Base-by-base conservation (phyloP, 2,888 invertebrate genomes). In the Linnaemya vulpina region DNA sequence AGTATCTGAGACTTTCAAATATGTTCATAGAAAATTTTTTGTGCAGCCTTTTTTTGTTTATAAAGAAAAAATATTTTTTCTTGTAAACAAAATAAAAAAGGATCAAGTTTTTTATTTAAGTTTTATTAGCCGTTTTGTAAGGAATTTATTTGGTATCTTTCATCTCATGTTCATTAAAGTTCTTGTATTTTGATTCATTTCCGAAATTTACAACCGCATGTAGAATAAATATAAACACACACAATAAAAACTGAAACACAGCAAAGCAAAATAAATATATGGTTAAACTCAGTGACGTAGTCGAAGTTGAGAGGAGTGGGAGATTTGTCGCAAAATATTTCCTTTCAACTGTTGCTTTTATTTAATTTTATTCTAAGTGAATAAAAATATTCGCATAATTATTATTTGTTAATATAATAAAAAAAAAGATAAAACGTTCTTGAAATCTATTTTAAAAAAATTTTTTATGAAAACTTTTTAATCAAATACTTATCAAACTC, bases 201-300 rank as follows among this genome's bases (percentile, higher is more conserved):
- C 84, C 84, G 81, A 81, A 84, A 84, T 84, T 84, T 73, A 77
- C 74, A 74, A 82, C 84, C 78, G 70, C 84, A 84, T 73, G 30
- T 76, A 55, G 68, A 77, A 82, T 82, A 85, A 78, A 82, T 74
- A 84, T 63, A 53, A 62, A 30, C 30, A 53, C 68, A 30, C 30
- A 53, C 68, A 84, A 67, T 58, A 11, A 35, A 75, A 35, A 30
- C 8, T 17, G 13, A 67, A 70, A 62, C 53, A 63, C 7, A 43
- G 53, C 7, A 43, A 35, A 60, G 40, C 25, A 20, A 43, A 78
- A 35, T 3, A 3, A 53, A 46, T 46, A 58, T 35, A 0, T 58
- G 8, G 53, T 35, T 55, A 8, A 70, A 20, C 13, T 35, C 63
- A 65, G 35, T 22, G 25, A 46, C 79, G 79, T 5, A 49, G 17